These are phyloP conservation scores for Silurus aristotelis DNA, from an alignment of 2,797 vertebrate species.

Conservation along the genomic window DNA sequence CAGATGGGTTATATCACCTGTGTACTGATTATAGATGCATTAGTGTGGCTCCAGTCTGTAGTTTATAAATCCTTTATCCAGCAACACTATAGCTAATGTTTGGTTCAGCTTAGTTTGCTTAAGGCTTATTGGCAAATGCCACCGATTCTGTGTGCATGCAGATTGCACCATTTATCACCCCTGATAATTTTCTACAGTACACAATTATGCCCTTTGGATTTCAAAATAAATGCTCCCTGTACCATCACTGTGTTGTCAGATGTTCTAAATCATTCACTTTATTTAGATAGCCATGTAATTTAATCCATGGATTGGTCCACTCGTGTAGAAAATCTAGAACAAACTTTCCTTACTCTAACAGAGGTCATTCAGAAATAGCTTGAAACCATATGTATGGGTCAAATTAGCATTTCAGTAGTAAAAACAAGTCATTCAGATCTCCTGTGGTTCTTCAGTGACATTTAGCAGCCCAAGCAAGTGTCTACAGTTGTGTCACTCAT, in stretches of 20 bases:
- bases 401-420: neutral
- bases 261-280: neutral
- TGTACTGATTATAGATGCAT: conserved; percentile 28
- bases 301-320: neutral
- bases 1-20: conserved; percentile 14
- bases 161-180: conserved; percentile 33
- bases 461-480: neutral
- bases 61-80: conserved; percentile 25
- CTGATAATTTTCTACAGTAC: conserved; percentile 8
- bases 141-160: neutral
- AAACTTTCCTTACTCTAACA: neutral
- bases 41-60: conserved; percentile 8
- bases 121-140: conserved; percentile 27
- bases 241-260: neutral
- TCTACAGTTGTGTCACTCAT: neutral
- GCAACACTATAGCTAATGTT: conserved; percentile 12
- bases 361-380: neutral
- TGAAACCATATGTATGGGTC: neutral
- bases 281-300: neutral
- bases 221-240: neutral
- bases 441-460: neutral
- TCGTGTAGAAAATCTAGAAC: neutral
- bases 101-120: conserved; percentile 14
- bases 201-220: conserved; percentile 14
- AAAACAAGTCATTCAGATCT: neutral